These are phyloP conservation scores for Drosophila pallidifrons DNA, from an alignment of 1,140 invertebrate species.

Conservation along the genomic window DNA sequence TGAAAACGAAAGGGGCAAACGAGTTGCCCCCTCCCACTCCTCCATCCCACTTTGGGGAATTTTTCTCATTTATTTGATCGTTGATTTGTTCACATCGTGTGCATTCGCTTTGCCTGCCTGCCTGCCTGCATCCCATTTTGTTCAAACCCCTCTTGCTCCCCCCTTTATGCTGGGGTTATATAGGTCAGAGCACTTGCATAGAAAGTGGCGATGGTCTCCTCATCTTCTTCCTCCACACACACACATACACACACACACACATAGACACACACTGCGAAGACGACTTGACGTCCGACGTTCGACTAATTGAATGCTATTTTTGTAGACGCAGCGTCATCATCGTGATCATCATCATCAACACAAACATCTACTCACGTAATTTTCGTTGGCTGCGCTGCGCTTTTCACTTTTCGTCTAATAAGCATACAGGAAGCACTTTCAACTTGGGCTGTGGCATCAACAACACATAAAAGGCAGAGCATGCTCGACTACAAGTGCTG, in stretches of 20 bases:
- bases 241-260: neutral
- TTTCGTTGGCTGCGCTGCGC: constrained; percentile 26
- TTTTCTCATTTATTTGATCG: constrained; percentile 74
- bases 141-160: constrained; percentile 9
- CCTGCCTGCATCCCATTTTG: constrained; percentile 53
- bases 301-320: constrained; percentile 81
- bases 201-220: constrained; percentile 68
- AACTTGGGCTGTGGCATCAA: constrained; percentile 50
- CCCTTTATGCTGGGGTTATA: constrained; percentile 62
- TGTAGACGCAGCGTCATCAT: constrained; percentile 71
- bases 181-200: constrained; percentile 80
- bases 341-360: constrained; percentile 17
- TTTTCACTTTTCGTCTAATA: constrained; percentile 80
- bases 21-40: constrained; percentile 23
- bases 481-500: constrained; percentile 12
- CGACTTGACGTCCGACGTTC: constrained; percentile 49
- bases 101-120: constrained; percentile 66
- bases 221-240: neutral
- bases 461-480: constrained; percentile 7
- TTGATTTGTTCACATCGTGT: constrained; percentile 67
- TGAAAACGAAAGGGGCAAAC: constrained; percentile 73
- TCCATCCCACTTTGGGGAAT: constrained; percentile 40
- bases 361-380: constrained; percentile 30
- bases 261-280: neutral
- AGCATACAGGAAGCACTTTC: constrained; percentile 79